Evolutionary conservation across 2,888 invertebrate species (phyloP), one percentile per base, ranked within the genome.

Genomic region (Myathropa florea): DNA sequence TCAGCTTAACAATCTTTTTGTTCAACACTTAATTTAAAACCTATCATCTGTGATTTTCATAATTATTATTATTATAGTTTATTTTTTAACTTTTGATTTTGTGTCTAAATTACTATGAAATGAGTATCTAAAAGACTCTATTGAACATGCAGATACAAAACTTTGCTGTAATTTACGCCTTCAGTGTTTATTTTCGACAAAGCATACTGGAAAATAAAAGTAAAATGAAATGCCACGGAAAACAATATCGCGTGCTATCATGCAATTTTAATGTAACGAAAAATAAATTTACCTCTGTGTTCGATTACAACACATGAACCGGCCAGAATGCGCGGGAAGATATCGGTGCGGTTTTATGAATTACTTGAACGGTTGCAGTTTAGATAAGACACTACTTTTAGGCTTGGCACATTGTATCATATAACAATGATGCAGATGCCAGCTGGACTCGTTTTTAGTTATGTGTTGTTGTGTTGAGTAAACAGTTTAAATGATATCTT

Each of bases 161-260:
- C 57, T 63, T 67, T 75, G n/a, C 67, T 79, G 73, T 75, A 86
- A 71, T 83, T 86, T 75, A 86, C 86, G 86, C 85, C 82, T 78
- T 61, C 24, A 39, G 73, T 82, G 85, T 73, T 73, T 72, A 68
- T 68, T 79, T 82, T 65, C 61, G 61, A 78, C 64, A 79, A 86
- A 61, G 39, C 57, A 59, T 10, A 60, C 18, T 33, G 24, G n/a
- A n/a, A n/a, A 63, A 63, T 14, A 46, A 63, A 46, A 64, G 30
- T 23, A 46, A 60, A 18, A 55, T 46, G 28, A 39, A 33, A 39
- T 21, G 33, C 21, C 59, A 80, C 73, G 63, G 23, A 76, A 82
- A 80, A 71, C 89, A 89, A 89, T 80, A 87, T 90, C 91, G 92
- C 92, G 92, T 92, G 92, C 89, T 88, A 91, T 91, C 92, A 92